Percentiles rank a stretch among this genome's conserved stretches.
These are phyloP conservation scores for Tinea trinotella DNA, from an alignment of 2,888 invertebrate genomes.

Conservation along the genomic window DNA sequence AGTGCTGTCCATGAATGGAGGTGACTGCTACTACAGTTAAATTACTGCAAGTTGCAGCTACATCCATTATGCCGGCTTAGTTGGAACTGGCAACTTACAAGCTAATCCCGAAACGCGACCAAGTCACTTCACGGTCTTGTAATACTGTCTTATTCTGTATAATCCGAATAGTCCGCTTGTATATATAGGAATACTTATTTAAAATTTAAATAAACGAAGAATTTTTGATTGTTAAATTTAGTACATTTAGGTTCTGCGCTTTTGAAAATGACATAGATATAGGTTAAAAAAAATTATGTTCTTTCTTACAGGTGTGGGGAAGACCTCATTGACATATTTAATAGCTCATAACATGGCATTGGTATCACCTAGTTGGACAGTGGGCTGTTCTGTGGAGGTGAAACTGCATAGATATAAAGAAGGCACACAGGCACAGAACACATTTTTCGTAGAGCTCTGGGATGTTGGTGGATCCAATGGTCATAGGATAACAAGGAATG, in stretches of 20 bases:
- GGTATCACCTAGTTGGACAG: constrained; percentile 92
- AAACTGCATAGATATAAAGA: constrained; percentile 96
- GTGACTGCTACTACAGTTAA: no score
- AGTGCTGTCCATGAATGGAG: no score
- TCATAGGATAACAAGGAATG: constrained; percentile 92
- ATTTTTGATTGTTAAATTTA: no score
- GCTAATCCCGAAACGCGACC: no score
- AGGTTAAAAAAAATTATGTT: not conserved
- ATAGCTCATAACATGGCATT: constrained; percentile 91
- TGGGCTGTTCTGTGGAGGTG: constrained; percentile 96
- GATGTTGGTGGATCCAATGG: constrained; percentile 96
- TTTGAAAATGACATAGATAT: no score
- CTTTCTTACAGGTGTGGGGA: constrained; percentile 87
- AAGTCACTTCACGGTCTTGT: no score
- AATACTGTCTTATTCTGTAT: not conserved
- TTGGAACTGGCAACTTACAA: no score
- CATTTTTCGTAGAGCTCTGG: constrained; percentile 96
- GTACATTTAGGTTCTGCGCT: no score
- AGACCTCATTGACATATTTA: constrained; percentile 93
- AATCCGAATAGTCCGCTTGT: not conserved
- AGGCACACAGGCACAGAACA: constrained; percentile 91
- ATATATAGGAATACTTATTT: no score
- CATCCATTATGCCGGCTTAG: no score
- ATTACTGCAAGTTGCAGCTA: no score
- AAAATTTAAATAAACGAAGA: no score